Conservation (phyloP, 2,888 invertebrate genomes). For the Pachycephus smyrnensis region DNA sequence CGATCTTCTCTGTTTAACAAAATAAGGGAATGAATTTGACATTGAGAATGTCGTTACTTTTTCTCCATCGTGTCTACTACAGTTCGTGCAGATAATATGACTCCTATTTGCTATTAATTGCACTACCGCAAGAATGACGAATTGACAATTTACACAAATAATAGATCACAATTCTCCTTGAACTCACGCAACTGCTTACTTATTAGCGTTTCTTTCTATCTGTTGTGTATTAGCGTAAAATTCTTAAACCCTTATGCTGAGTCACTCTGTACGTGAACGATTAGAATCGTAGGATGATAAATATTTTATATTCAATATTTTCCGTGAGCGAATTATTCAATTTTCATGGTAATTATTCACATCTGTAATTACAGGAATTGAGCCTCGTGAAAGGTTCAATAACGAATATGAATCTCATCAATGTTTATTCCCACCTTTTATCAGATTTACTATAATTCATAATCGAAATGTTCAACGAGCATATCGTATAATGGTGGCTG, state of each 20-base stretch:
- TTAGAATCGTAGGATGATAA: not conserved
- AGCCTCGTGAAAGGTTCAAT: not conserved
- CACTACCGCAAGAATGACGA: not conserved
- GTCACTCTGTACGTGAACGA: not conserved
- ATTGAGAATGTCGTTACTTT: not conserved
- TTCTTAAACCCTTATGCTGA: not conserved
- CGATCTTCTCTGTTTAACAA: slow-evolving; percentile 30
- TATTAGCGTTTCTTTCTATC: not conserved
- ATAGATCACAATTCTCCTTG: not conserved
- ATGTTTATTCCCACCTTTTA: not conserved
- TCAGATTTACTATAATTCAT: not conserved
- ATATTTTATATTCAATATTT: not conserved
- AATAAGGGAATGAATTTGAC: not conserved
- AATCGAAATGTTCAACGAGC: not conserved
- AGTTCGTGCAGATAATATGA: not conserved
- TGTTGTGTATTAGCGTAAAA: not conserved
- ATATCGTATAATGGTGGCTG: not conserved
- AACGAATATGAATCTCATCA: not conserved
- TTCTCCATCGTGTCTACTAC: not conserved
- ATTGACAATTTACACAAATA: not conserved
- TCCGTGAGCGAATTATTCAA: not conserved
- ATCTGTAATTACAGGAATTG: not conserved
- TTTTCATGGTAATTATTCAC: not conserved
- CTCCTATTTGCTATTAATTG: not conserved
- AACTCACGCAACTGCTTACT: not conserved